Conservation (phyloP, 1,140 invertebrate species). For the Fopius arisanus region DNA sequence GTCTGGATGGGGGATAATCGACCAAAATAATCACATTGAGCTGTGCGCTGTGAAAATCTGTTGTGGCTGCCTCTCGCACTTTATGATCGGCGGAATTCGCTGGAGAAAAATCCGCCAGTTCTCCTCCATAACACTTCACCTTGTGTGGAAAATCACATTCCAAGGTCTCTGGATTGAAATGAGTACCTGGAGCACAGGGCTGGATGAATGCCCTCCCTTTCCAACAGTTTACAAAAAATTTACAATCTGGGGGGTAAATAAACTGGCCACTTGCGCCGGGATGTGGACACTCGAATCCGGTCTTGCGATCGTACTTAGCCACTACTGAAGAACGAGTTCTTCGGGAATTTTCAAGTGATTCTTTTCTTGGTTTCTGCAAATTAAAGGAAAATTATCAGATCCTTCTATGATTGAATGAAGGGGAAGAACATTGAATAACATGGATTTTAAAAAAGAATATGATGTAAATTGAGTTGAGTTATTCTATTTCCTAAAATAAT, state of each 20-base stretch:
- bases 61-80: slow-evolving; percentile 18
- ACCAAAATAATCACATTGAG: neutral
- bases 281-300: slow-evolving; percentile 63
- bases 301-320: slow-evolving; percentile 44
- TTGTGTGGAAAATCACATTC: slow-evolving; percentile 73
- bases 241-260: slow-evolving; percentile 71
- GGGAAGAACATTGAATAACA: too few species aligned
- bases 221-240: slow-evolving; percentile 75
- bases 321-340: slow-evolving; percentile 32
- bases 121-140: slow-evolving; percentile 67
- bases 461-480: too few species aligned
- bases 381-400: neutral
- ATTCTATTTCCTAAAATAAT: too few species aligned
- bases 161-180: slow-evolving; percentile 70
- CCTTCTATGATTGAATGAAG: too few species aligned
- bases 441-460: too few species aligned
- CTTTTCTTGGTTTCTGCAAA: slow-evolving; percentile 51
- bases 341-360: slow-evolving; percentile 31
- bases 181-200: slow-evolving; percentile 72
- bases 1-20: too few species aligned
- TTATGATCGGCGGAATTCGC: slow-evolving; percentile 18
- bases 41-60: neutral
- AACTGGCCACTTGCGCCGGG: slow-evolving; percentile 66
- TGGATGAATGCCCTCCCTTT: slow-evolving; percentile 68
- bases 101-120: slow-evolving; percentile 23